These are phyloP conservation scores for Pipistrellus pipistrellus DNA, from an alignment of 2,797 vertebrate species.

Conservation along the genomic window DNA sequence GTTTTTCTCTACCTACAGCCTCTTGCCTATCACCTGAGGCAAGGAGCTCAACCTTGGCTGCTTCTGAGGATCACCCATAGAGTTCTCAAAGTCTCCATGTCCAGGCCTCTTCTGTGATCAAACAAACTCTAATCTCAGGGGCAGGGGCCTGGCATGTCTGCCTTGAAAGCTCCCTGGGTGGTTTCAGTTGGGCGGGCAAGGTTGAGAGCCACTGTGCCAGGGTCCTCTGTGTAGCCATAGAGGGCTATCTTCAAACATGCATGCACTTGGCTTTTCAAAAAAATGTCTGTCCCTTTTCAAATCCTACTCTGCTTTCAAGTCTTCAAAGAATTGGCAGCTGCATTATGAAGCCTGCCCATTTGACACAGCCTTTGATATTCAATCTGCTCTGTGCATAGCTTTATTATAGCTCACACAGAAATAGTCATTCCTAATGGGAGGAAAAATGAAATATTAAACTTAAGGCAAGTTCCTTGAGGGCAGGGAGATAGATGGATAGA, in stretches of 20 bases:
- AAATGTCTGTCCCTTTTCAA: background rate
- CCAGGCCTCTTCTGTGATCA: background rate
- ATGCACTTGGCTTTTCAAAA: background rate
- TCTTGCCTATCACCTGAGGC: background rate
- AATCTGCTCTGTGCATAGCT: background rate
- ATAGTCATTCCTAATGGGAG: background rate
- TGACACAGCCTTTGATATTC: background rate
- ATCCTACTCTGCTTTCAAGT: background rate
- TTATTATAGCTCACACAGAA: background rate
- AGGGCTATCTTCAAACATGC: background rate
- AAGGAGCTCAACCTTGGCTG: background rate
- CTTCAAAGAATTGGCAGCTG: background rate
- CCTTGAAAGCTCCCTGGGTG: background rate
- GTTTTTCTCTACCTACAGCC: background rate
- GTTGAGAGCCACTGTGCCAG: background rate
- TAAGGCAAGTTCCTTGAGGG: slow-evolving; percentile 6
- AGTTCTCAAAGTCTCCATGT: background rate
- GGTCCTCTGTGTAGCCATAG: background rate
- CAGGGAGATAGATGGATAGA: background rate
- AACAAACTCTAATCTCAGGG: background rate
- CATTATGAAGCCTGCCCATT: background rate
- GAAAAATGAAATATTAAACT: background rate
- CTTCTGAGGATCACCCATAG: background rate
- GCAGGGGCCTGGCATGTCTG: background rate
- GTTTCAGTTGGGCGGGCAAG: background rate